phyloP scores from a whole-genome alignment of 2,888 invertebrate species.

The Eristalinus aeneus region DNA sequence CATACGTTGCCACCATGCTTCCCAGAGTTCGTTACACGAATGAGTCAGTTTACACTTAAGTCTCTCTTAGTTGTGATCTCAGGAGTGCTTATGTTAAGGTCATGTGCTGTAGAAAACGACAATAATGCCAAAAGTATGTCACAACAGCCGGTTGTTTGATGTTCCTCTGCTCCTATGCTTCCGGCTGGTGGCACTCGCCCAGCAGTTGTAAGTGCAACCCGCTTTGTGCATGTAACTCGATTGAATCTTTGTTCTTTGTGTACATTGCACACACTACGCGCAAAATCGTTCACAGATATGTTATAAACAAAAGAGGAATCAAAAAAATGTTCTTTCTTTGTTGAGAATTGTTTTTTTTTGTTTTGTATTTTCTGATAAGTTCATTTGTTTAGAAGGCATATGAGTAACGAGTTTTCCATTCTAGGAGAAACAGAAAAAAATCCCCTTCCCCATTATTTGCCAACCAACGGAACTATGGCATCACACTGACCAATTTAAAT shows the following conservation, averaged over 20 bases:
- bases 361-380: neutral
- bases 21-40: neutral
- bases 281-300: neutral
- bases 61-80: neutral
- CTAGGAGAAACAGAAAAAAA: neutral
- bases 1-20: neutral
- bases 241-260: neutral
- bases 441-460: neutral
- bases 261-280: neutral
- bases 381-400: neutral
- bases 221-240: neutral
- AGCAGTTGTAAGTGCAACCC: neutral
- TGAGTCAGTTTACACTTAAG: neutral
- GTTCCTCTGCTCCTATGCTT: neutral
- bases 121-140: neutral
- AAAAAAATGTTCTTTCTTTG: neutral
- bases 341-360: neutral
- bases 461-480: neutral
- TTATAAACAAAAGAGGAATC: neutral
- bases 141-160: neutral
- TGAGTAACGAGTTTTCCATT: neutral
- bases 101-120: neutral
- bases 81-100: neutral
- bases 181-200: neutral
- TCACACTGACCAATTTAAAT: neutral